Evolutionary conservation across 2,888 invertebrate genomes (phyloP), one percentile per base, ranked within the genome.

Genomic region (Stenodera caucasica): DNA sequence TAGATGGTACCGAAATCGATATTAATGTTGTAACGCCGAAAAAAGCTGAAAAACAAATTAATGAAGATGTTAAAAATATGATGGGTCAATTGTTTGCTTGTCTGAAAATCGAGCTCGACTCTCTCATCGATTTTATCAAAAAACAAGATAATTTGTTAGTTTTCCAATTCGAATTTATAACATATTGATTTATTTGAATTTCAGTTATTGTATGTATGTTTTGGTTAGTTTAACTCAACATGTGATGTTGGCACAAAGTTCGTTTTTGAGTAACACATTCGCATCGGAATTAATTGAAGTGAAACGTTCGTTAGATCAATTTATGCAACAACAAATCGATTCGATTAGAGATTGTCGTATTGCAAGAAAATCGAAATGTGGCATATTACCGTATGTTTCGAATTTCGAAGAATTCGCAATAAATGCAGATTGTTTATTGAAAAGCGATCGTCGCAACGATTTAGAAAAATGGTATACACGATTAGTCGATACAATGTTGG

Each of bases 121-220:
- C 86, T 73, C 94, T 98, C 72, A 91, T 98, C 63, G 85, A 87
- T 49, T 89, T 91, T 77, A 90, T 94, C 69, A 96, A 96, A 81
- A 89, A 90, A 72, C 87, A 91, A 72, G 96, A 97, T 80, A 90
- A 90, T 71, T 94, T 95, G 94, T 96, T 81, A 86, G 91, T 86
- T 50, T 26, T 53, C 1, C n/a, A n/a, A n/a, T n/a, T 45, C 1
- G 1, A 3, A 18, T 45, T 45, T 21, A 9, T 49, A 12, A 51
- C 32, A 60, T 45, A 53, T 57, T 37, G 21, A 21, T 23, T 18
- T 60, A 3, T 18, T 29, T 52, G 40, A 55, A 12, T 58, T 18
- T 58, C 75, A 96, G 96, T 81, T 96, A 96, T 78, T 95, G 94
- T 55, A 92, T 98, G 87, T 94, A 95, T 71, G 92, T 96, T 64